A percentile compares a stretch with the other conserved stretches of the same genome.
These are phyloP conservation scores for Talpa occidentalis DNA, from an alignment of 2,113 vertebrate species.

Conservation along the genomic window DNA sequence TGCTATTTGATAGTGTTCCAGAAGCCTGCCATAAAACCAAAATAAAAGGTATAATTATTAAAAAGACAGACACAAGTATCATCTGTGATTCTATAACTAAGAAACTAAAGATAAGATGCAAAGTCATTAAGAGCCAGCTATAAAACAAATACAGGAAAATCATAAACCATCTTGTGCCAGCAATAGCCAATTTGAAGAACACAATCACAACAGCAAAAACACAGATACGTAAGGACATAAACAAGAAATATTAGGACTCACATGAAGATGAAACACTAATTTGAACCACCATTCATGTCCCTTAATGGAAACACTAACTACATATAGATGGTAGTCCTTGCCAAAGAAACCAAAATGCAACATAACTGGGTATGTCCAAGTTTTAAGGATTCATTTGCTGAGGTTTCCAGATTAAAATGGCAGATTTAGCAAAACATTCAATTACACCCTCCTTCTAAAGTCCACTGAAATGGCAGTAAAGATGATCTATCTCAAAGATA, in stretches of 20 bases:
- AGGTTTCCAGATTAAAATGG: neutral
- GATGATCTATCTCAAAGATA: neutral
- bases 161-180: neutral
- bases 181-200: slow-evolving; percentile 28
- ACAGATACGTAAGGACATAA: neutral
- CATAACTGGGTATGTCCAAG: neutral
- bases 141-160: slow-evolving; percentile 44
- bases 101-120: slow-evolving; percentile 11
- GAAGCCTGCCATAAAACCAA: slow-evolving; percentile 24
- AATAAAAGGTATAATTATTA: slow-evolving; percentile 53
- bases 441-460: neutral
- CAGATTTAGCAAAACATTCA: neutral
- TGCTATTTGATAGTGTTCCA: slow-evolving; percentile 25
- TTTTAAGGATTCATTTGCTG: neutral
- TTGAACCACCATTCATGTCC: neutral
- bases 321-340: neutral
- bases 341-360: neutral
- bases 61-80: slow-evolving; percentile 27
- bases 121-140: slow-evolving; percentile 22
- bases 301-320: slow-evolving; percentile 1
- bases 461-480: neutral
- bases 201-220: neutral
- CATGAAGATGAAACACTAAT: neutral
- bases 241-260: neutral
- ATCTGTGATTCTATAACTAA: neutral